Percentiles rank a stretch among this genome's conserved stretches.
These are phyloP conservation scores for Malthinus flaveolus DNA, from an alignment of 2,888 invertebrate species.

Conservation along the genomic window DNA sequence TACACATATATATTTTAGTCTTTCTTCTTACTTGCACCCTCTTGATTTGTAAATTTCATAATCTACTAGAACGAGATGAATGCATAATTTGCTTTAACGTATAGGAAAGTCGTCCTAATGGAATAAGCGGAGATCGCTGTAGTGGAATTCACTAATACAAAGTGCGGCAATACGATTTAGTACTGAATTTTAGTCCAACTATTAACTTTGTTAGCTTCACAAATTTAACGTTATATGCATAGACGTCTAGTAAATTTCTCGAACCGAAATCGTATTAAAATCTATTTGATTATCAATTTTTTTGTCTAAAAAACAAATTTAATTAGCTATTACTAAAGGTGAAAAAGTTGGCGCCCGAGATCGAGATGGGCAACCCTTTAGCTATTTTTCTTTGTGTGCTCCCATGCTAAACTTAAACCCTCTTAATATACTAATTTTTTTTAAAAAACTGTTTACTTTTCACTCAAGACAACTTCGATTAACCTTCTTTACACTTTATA, in stretches of 20 bases:
- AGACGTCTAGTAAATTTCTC: constrained; percentile 3
- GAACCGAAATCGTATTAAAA: constrained; percentile 4
- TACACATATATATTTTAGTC: constrained; percentile 22
- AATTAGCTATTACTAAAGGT: no score
- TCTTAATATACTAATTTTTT: no score
- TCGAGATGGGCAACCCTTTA: background rate
- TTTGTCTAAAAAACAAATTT: background rate
- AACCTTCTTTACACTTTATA: no score
- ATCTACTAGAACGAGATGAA: constrained; percentile 28
- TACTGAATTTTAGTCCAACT: constrained; percentile 49
- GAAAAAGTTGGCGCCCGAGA: no score
- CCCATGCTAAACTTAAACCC: no score
- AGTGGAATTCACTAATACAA: constrained; percentile 32
- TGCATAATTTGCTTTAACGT: constrained; percentile 49
- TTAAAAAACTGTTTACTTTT: no score
- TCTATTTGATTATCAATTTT: background rate
- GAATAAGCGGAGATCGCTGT: constrained; percentile 44
- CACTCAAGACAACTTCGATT: no score
- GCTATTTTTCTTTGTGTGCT: background rate
- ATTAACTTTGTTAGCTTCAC: constrained; percentile 48
- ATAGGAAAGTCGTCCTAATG: constrained; percentile 51
- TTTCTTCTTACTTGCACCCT: constrained; percentile 17
- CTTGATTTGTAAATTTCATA: constrained; percentile 13
- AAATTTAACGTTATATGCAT: constrained; percentile 22
- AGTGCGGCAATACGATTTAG: constrained; percentile 48